Base-by-base conservation (phyloP, 1,140 invertebrate genomes). In the Diuraphis noxia region DNA sequence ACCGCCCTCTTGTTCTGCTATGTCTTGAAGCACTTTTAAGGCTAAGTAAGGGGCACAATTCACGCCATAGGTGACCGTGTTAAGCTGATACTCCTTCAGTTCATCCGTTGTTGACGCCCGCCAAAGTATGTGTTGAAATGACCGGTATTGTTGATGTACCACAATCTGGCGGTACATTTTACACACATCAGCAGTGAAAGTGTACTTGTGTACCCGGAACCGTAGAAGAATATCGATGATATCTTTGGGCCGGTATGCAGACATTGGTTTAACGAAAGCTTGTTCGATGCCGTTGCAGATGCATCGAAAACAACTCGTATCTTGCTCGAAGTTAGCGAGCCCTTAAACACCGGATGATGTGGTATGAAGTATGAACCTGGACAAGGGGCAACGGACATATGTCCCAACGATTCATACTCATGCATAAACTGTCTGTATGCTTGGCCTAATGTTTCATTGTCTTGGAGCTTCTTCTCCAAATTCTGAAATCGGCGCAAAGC, bases 191-290 rank as follows among this genome's bases (percentile, higher is more conserved):
- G 77, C 34, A 38, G 77, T 81, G 25, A 81, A 81, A 2, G 34
- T 25, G 25, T 41, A 82, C 40, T 41, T 17, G 25, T 82, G 40
- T 2, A 82, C 40, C 6, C 38, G 81, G 38, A 82, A 82, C 10
- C 81, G 38, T 19, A 82, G 21, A 23, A 82, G 25, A 6, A 82
- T 41, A 9, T 82, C 81, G 40, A 82, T 43, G 21, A 82, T 82
- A 40, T 81, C 77, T 81, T 88, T 2, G 86, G 86, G 10, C 86
- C 86, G n/a, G 86, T 88, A 40, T 52, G 30, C 17, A 41, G 41
- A 86, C 23, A 86, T n/a, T 86, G 25, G 43, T 43, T 86, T 43
- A 86, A 86, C 7, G 85, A 46, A 13, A 19, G 30, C 21, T 25
- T 38, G 21, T 34, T 30, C 13, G 38, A 40, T 17, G 41, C 36